Evolutionary conservation across 1,140 invertebrate genomes (phyloP), one percentile per base, ranked within the genome.

Genomic region (Halotydeus destructor): DNA sequence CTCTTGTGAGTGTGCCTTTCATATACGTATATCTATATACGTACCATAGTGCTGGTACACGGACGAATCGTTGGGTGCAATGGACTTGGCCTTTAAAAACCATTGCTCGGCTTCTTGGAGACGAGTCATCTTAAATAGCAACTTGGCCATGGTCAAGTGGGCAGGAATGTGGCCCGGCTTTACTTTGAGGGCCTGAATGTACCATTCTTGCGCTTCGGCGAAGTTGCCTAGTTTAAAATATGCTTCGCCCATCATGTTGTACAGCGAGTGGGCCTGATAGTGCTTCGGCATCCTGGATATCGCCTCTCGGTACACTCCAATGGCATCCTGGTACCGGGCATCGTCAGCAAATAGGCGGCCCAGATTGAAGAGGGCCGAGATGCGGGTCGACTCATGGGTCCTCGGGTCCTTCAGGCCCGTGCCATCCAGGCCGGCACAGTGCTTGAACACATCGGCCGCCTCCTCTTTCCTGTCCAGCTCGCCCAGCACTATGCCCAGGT

Each of bases 291-390:
- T 65, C 49, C 75, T 72, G 45, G 72, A 65, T 3, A 91, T 65
- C 1, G 86, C 86, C 58, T 88, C 75, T 44, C 76, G 70, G 57
- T 89, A 94, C 2, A 81, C 70, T n/a, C 71, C 69, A n/a, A 93
- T 66, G 5, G 86, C 84, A 50, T 79, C 72, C 54, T 79, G 41
- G 52, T 79, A 69, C 52, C 75, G 71, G 2, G 78, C 78, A 52
- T 85, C 71, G 52, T 91, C 84, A 12, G 79, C 78, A 53, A 84
- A 79, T 21, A 96, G 67, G 19, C 80, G 72, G 5, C 85, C 88
- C 45, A 93, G 65, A 57, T 93, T 85, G 43, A 91, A 74, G 11
- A 93, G 68, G 3, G 85, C 82, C 3, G 88, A 85, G 26, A 88
- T 77, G 49, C 78, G 72, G 0, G 86, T 84, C 30, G 73, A 72